These are phyloP conservation scores for Holothuria scabra DNA, from an alignment of 53 echinoderm and acorn worm species.

Conservation along the genomic window DNA sequence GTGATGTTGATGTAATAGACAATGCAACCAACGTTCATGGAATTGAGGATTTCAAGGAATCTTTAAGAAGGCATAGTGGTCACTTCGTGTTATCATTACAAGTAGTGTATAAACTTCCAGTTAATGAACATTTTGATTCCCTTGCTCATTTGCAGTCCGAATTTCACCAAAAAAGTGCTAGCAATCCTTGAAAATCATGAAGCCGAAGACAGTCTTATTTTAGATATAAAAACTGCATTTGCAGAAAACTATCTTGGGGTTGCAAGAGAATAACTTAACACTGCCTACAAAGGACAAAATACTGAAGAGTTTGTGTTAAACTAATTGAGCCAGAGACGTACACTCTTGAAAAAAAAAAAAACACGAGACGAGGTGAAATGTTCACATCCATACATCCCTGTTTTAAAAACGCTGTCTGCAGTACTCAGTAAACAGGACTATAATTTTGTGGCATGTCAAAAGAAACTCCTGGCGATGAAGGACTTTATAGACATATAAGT, in stretches of 20 bases:
- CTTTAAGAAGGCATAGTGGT: neutral
- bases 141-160: too few relatives aligned
- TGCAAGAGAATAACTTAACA: neutral
- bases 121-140: neutral
- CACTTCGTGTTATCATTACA: slow-evolving; percentile 3
- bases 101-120: too few relatives aligned
- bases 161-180: neutral
- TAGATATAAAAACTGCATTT: neutral
- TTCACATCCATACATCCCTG: neutral
- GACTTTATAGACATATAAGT: slow-evolving; percentile 2
- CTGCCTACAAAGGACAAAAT: neutral
- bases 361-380: neutral
- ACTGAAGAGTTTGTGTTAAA: neutral
- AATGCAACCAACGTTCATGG: too few relatives aligned
- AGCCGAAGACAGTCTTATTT: neutral
- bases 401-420: neutral
- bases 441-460: neutral
- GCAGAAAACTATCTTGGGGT: neutral
- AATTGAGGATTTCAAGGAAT: too few relatives aligned
- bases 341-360: neutral
- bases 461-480: neutral
- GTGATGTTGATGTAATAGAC: too few relatives aligned
- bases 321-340: slow-evolving; percentile 5
- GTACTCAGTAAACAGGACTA: neutral
- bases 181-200: slow-evolving; percentile 15